Evolutionary conservation across 2,888 invertebrate genomes (phyloP).

Genomic region (Bellardia bayeri): DNA sequence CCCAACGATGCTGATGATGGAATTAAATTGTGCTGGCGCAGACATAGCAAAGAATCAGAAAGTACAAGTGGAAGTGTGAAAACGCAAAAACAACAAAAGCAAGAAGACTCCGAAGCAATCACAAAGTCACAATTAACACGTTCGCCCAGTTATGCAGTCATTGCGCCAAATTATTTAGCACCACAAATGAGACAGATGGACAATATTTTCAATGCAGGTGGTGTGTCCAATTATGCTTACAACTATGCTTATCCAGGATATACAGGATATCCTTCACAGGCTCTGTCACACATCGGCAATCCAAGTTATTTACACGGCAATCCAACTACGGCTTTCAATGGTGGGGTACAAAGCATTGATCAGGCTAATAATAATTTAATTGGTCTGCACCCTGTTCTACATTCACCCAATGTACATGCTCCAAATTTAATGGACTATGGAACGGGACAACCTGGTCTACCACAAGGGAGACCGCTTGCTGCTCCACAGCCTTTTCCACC

Average conservation of each 20-base stretch:
- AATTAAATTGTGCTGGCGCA: background rate
- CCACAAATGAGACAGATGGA: background rate
- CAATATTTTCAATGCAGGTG: slow-evolving; percentile 14
- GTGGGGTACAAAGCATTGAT: background rate
- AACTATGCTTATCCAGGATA: slow-evolving; percentile 40
- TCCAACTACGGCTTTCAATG: background rate
- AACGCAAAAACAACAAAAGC: slow-evolving; percentile 33
- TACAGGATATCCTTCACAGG: background rate
- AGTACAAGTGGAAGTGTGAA: slow-evolving; percentile 44
- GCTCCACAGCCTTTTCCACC: background rate
- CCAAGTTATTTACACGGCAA: slow-evolving; percentile 19
- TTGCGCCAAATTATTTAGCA: background rate
- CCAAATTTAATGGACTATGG: background rate
- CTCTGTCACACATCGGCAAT: background rate
- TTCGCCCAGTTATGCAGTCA: background rate
- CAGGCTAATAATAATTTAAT: background rate
- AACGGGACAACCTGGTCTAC: background rate
- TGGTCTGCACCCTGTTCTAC: background rate
- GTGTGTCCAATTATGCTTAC: slow-evolving; percentile 48
- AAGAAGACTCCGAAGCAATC: background rate
- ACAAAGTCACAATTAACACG: slow-evolving; percentile 19
- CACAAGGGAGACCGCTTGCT: background rate
- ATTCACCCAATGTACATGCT: background rate
- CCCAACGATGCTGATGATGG: background rate
- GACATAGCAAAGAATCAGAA: slow-evolving; percentile 16